A percentile compares a stretch with the other conserved stretches of the same genome.
phyloP scores from a whole-genome alignment of 2,888 invertebrate genomes.

The Lypha dubia region DNA sequence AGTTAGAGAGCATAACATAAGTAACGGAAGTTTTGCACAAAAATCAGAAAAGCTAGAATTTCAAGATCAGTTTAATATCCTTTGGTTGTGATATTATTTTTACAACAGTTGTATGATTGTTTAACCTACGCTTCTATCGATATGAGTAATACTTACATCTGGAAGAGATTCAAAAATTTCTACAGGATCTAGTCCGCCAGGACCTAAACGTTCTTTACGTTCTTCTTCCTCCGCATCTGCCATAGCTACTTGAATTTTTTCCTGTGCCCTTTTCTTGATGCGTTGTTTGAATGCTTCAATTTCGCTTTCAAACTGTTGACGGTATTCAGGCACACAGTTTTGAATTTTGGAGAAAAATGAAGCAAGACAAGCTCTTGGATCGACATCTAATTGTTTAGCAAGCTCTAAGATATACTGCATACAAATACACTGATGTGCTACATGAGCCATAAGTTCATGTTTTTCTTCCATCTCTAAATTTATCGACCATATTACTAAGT shows the following conservation, averaged over 20 bases:
- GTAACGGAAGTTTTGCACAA: too few relatives aligned
- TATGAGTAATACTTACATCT: slow-evolving; percentile 85
- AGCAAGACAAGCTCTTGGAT: slow-evolving; percentile 94
- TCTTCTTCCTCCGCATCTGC: slow-evolving; percentile 95
- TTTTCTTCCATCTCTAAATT: slow-evolving; percentile 99
- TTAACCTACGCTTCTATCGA: not conserved
- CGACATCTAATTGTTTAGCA: slow-evolving; percentile 95
- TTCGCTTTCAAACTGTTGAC: slow-evolving; percentile 96
- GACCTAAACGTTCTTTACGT: slow-evolving; percentile 92
- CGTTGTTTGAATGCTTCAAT: slow-evolving; percentile 93
- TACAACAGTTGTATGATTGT: not conserved
- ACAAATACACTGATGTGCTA: slow-evolving; percentile 98
- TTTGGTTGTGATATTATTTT: too few relatives aligned
- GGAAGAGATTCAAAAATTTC: slow-evolving; percentile 98
- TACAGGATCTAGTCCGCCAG: slow-evolving; percentile 98
- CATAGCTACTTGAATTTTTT: slow-evolving; percentile 93
- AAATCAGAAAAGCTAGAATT: too few relatives aligned
- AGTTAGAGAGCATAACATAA: too few relatives aligned
- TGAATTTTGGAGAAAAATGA: slow-evolving; percentile 97
- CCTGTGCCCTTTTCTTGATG: slow-evolving; percentile 90
- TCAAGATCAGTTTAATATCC: too few relatives aligned
- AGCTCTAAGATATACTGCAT: slow-evolving; percentile 99
- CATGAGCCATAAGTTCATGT: slow-evolving; percentile 96
- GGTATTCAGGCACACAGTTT: slow-evolving; percentile 91
- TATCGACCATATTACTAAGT: slow-evolving; percentile 98